These are phyloP conservation scores for Papilio machaon DNA, from an alignment of 1,140 invertebrate genomes.

Conservation along the genomic window DNA sequence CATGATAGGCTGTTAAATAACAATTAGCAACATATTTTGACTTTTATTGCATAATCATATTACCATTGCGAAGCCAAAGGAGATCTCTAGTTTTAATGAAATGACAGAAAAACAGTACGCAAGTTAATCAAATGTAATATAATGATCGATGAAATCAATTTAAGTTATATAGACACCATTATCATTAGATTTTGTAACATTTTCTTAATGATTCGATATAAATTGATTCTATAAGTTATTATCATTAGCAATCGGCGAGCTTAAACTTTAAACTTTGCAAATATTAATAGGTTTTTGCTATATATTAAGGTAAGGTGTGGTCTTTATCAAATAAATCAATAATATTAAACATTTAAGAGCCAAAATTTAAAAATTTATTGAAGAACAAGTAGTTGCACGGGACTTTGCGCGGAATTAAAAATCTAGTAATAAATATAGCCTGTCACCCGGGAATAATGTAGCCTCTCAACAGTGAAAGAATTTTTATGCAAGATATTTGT, in stretches of 20 bases:
- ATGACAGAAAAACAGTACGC: background rate
- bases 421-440: too few species aligned
- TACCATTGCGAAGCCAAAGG: background rate
- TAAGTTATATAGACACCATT: background rate
- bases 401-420: too few species aligned
- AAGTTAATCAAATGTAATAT: background rate
- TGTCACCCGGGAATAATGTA: too few species aligned
- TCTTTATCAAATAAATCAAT: background rate
- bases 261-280: constrained; percentile 2
- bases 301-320: background rate
- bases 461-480: too few species aligned
- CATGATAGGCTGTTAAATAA: too few species aligned
- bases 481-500: too few species aligned
- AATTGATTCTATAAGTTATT: constrained; percentile 14
- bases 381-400: background rate
- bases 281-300: constrained; percentile 10
- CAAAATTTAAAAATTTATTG: background rate
- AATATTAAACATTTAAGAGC: background rate
- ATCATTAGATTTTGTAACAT: constrained; percentile 8
- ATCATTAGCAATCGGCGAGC: background rate
- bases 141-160: constrained; percentile 5
- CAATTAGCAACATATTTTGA: too few species aligned
- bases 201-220: constrained; percentile 15
- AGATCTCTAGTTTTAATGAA: background rate
- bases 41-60: too few species aligned